These are phyloP conservation scores for Cynocephalus volans DNA, from an alignment of 2,113 vertebrate species.

Conservation along the genomic window DNA sequence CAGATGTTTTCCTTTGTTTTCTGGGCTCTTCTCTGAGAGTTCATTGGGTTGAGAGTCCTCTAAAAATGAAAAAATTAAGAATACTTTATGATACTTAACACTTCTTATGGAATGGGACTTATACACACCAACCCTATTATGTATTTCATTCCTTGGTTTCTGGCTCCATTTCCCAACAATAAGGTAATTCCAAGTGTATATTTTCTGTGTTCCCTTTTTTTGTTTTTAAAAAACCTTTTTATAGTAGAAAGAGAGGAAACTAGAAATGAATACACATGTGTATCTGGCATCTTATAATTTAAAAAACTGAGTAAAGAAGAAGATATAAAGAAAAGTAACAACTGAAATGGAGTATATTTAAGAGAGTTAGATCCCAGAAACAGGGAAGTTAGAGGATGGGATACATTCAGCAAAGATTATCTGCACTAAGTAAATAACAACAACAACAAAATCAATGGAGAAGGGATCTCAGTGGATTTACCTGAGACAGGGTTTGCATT, in stretches of 20 bases:
- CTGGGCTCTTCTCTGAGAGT: slow-evolving; percentile 52
- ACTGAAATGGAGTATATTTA: background rate
- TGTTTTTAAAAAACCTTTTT: background rate
- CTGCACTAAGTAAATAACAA: background rate
- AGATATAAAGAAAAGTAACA: background rate
- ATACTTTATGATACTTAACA: slow-evolving; percentile 41
- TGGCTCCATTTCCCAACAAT: background rate
- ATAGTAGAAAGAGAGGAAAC: background rate
- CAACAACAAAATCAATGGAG: background rate
- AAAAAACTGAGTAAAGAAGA: background rate
- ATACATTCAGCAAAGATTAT: background rate
- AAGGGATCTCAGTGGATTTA: background rate
- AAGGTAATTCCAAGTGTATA: slow-evolving; percentile 29
- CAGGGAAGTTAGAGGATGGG: background rate
- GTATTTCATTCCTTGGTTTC: background rate
- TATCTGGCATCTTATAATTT: slow-evolving; percentile 17
- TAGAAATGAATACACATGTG: background rate
- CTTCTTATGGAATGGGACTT: background rate
- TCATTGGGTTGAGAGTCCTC: slow-evolving; percentile 57
- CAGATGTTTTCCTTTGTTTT: slow-evolving; percentile 41
- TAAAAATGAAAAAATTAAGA: slow-evolving; percentile 68
- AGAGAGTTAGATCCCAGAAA: background rate
- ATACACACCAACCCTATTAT: background rate
- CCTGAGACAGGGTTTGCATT: background rate
- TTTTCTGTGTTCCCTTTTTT: background rate